Base-by-base conservation (phyloP, 2,113 vertebrate species). In the Herpetotheres cachinnans region DNA sequence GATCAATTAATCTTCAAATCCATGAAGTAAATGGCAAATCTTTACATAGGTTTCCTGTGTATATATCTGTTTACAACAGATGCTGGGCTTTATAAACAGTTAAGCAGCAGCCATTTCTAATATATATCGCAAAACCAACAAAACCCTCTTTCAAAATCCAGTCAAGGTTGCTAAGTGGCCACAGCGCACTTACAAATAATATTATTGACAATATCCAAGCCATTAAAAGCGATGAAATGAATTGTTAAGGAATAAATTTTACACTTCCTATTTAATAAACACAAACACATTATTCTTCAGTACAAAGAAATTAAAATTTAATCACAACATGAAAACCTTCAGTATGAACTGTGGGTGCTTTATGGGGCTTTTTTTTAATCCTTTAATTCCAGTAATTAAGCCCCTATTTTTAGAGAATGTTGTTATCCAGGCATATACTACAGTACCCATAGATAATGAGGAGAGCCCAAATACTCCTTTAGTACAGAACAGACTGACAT, bases 271-370 rank as follows among this genome's bases (percentile, higher is more conserved):
- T 95, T 97, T 97, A 96, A 95, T 95, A 94, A 95, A 79, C 59
- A 92, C 92, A 86, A 95, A 89, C 65, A 92, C 65, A 78, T 92
- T 59, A 82, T 85, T 92, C 86, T 91, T 83, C 81, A 84, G 38
- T 78, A 90, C 47, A 76, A 90, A 94, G 50, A 97, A 94, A 97
- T 93, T 86, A 94, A 97, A 97, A 86, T 94, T 96, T 93, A 95
- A 96, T 93, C 72, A 89, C 36, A 63, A 44, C 38, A 17, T 86
- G 36, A 63, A 89, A 95, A 85, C 26, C 32, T 79, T 76, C 69
- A 54, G 47, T 84, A 52, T 86, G 65, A 95, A 62, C 47, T 71
- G 38, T 79, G 61, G 10, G 11, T 82, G 10, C 73, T 91, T 97
- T 90, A 71, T 90, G 67, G 26, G 13, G 5, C 34, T 30, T 67